Percentiles rank a stretch among this genome's conserved stretches.
These are phyloP conservation scores for Galeopterus variegatus DNA, from an alignment of 2,113 vertebrate genomes.

Conservation along the genomic window DNA sequence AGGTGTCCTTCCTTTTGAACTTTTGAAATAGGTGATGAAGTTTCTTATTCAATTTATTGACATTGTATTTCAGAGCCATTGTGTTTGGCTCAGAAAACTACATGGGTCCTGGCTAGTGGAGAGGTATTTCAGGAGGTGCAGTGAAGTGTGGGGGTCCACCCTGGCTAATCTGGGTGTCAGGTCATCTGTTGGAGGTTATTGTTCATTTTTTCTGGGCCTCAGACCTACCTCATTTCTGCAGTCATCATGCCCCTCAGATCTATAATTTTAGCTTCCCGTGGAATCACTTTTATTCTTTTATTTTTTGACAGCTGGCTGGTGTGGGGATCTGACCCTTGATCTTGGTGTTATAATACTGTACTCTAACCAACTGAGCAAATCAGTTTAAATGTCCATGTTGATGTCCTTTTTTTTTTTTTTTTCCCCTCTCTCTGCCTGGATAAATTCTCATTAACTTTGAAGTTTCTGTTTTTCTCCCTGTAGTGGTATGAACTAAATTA, in stretches of 20 bases:
- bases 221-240: neutral
- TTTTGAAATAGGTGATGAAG: neutral
- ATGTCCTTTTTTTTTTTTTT: neutral
- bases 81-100: neutral
- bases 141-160: neutral
- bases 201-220: neutral
- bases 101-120: neutral
- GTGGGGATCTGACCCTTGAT: no score
- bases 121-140: neutral
- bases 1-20: neutral
- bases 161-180: neutral
- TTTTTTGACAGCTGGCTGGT: no score
- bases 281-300: neutral
- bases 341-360: no score
- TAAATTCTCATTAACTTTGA: neutral
- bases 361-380: neutral
- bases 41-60: neutral
- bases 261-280: neutral
- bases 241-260: no score
- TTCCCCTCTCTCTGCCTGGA: neutral
- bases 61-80: neutral
- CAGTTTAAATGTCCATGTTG: neutral
- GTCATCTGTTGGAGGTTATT: neutral
- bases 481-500: neutral
- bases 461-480: neutral